Evolutionary conservation across 2,888 invertebrate species (phyloP).

Genomic region (Dorcus parallelipipedus): DNA sequence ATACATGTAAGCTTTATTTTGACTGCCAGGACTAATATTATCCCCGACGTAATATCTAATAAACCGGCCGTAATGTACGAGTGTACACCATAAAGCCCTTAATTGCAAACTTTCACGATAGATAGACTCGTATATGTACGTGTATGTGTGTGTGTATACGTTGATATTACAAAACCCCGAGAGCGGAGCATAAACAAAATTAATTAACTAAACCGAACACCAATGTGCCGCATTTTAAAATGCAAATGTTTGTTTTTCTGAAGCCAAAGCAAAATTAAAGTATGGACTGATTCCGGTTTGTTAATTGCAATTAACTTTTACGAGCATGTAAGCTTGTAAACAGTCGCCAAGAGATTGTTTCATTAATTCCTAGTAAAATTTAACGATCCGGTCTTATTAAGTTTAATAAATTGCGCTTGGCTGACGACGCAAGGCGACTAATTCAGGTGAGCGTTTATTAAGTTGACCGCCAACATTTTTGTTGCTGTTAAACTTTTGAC

Average conservation of each 20-base stretch:
- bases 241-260: no score
- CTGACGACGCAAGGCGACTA: background rate
- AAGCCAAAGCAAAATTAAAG: no score
- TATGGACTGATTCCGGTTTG: background rate
- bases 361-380: background rate
- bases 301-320: background rate
- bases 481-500: no score
- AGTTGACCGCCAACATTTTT: no score
- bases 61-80: slow-evolving; percentile 25
- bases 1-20: slow-evolving; percentile 40
- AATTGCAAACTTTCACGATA: background rate
- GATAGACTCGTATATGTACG: no score
- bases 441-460: background rate
- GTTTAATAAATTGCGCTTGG: background rate
- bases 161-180: no score
- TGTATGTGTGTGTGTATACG: no score
- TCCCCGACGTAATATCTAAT: slow-evolving; percentile 42
- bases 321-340: background rate
- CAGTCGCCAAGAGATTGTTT: background rate
- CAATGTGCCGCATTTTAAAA: no score
- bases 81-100: no score
- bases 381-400: background rate
- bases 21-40: slow-evolving; percentile 43
- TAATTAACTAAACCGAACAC: no score
- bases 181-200: no score